Evolutionary conservation across 2,797 vertebrate species (phyloP).

Genomic region (Miichthys miiuy): DNA sequence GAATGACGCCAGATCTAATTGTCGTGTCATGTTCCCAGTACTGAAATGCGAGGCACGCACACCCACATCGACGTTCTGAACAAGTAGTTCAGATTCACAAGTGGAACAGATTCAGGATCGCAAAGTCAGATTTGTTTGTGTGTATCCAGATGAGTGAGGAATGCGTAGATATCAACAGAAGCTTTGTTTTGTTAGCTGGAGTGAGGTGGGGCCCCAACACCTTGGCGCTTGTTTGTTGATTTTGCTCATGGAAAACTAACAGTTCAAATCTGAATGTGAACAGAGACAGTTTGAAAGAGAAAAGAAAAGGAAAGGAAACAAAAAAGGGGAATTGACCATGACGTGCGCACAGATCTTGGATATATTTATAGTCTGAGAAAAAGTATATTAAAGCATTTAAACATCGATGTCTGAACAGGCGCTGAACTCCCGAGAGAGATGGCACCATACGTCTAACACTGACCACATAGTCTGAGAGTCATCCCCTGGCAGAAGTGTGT

Average conservation of each 20-base stretch:
- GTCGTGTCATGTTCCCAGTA: slow-evolving; percentile 68
- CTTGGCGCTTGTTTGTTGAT: slow-evolving; percentile 75
- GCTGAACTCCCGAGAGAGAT: slow-evolving; percentile 43
- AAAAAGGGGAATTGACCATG: background rate
- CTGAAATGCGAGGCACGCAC: slow-evolving; percentile 55
- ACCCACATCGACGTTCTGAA: slow-evolving; percentile 43
- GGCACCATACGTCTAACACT: slow-evolving; percentile 53
- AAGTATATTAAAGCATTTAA: slow-evolving; percentile 34
- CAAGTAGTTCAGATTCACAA: slow-evolving; percentile 41
- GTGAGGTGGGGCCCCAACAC: slow-evolving; percentile 72
- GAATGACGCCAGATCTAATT: slow-evolving; percentile 71
- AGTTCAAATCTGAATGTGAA: slow-evolving; percentile 39
- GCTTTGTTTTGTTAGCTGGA: slow-evolving; percentile 78
- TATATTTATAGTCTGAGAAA: slow-evolving; percentile 34
- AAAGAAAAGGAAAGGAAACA: background rate
- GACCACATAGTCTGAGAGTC: slow-evolving; percentile 71
- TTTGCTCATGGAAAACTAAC: slow-evolving; percentile 54
- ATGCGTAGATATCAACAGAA: slow-evolving; percentile 72
- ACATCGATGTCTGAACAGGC: slow-evolving; percentile 38
- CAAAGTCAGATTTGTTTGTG: slow-evolving; percentile 30
- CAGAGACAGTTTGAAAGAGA: slow-evolving; percentile 9
- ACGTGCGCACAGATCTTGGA: background rate
- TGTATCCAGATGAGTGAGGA: slow-evolving; percentile 63
- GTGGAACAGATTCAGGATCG: slow-evolving; percentile 26
- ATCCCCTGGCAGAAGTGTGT: slow-evolving; percentile 82